A percentile compares a stretch with the other conserved stretches of the same genome.
These are phyloP conservation scores for Drosophila siamana DNA, from an alignment of 2,888 invertebrate species.

Conservation along the genomic window DNA sequence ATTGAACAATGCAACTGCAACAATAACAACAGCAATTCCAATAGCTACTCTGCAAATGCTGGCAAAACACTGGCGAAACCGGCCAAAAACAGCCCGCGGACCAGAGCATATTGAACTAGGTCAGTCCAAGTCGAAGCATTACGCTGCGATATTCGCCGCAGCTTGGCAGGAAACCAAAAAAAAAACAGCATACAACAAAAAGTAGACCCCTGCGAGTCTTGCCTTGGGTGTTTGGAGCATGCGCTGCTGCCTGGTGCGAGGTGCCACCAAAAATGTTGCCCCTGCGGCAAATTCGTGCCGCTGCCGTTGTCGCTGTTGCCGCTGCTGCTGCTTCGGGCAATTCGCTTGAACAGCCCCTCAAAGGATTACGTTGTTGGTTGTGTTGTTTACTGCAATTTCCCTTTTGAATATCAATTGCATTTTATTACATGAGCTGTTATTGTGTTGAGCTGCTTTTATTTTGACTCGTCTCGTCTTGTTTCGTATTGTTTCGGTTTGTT, in stretches of 20 bases:
- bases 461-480: background rate
- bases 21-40: conserved; percentile 3
- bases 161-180: background rate
- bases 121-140: conserved; percentile 40
- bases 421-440: conserved; percentile 63
- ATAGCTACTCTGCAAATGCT: conserved; percentile 9
- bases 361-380: conserved; percentile 12
- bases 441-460: conserved; percentile 31
- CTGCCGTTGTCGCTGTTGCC: too few species aligned
- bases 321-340: conserved; percentile 45
- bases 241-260: conserved; percentile 46
- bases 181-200: background rate
- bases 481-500: background rate
- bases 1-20: conserved; percentile 19
- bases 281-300: conserved; percentile 46
- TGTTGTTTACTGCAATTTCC: conserved; percentile 67
- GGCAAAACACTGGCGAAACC: conserved; percentile 1
- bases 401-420: conserved; percentile 82
- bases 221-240: conserved; percentile 58
- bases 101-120: conserved; percentile 64
- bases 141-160: conserved; percentile 60
- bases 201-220: conserved; percentile 1
- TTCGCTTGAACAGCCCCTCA: conserved; percentile 41
- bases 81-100: conserved; percentile 26
- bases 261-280: conserved; percentile 24